Evolutionary conservation across 1,140 invertebrate species (phyloP).

Genomic region (Bombus waltoni): DNA sequence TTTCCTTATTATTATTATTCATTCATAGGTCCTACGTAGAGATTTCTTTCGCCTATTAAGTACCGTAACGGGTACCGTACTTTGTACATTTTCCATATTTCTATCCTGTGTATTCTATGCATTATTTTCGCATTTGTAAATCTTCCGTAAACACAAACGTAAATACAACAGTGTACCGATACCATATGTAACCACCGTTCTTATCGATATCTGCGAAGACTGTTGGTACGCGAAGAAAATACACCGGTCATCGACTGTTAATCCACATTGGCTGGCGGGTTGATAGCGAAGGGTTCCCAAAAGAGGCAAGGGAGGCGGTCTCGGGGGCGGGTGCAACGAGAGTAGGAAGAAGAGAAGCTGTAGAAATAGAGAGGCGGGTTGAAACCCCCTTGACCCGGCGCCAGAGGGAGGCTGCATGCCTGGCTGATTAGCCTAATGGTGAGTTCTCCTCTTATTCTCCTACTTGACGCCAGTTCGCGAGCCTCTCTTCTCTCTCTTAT

Average conservation of each 20-base stretch:
- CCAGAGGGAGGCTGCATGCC: slow-evolving; percentile 73
- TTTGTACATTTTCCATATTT: not conserved
- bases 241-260: slow-evolving; percentile 32
- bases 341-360: slow-evolving; percentile 56
- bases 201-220: not conserved
- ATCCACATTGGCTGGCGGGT: slow-evolving; percentile 24
- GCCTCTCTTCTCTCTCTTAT: slow-evolving; percentile 51
- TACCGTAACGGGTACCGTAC: not conserved
- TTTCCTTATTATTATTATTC: not conserved
- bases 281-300: slow-evolving; percentile 30
- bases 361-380: slow-evolving; percentile 71
- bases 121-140: not conserved
- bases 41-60: not conserved
- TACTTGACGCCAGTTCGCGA: slow-evolving; percentile 77
- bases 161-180: not conserved
- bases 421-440: slow-evolving; percentile 82
- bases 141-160: not conserved
- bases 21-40: not conserved
- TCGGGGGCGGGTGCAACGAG: slow-evolving; percentile 29
- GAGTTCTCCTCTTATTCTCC: slow-evolving; percentile 76
- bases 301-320: slow-evolving; percentile 25
- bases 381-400: slow-evolving; percentile 76
- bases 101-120: no score
- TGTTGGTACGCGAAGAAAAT: not conserved
- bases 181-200: not conserved